Percentiles rank a stretch among this genome's conserved stretches.
phyloP scores from a whole-genome alignment of 2,113 vertebrate genomes.

The Mustela lutreola region DNA sequence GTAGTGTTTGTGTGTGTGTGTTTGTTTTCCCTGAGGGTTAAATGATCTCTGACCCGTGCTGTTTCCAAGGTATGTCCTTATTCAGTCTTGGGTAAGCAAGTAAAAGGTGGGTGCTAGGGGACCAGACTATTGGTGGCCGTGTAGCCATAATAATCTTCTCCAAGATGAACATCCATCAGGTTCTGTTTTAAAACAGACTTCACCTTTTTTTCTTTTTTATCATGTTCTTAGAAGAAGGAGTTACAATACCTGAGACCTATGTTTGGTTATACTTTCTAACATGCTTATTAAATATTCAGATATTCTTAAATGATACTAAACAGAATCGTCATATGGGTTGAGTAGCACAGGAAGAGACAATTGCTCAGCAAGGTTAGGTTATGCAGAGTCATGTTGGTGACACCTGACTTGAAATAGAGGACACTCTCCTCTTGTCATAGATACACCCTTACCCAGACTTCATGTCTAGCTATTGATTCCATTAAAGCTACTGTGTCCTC shows the following conservation, averaged over 20 bases:
- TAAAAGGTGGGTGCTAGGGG: not conserved
- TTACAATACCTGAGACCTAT: not conserved
- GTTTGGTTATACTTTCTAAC: not conserved
- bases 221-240: not conserved
- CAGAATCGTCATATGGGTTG: not conserved
- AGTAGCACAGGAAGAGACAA: not conserved
- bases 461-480: not conserved
- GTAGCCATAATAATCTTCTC: not conserved
- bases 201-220: not conserved
- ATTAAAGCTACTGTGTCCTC: not conserved
- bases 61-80: not conserved
- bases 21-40: not conserved
- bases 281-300: not conserved
- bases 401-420: not conserved
- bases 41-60: not conserved
- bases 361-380: not conserved
- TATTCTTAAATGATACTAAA: not conserved
- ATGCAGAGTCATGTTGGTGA: not conserved
- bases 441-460: not conserved
- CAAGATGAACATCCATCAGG: not conserved
- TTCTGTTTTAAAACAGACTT: not conserved
- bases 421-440: not conserved
- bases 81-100: not conserved
- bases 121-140: not conserved
- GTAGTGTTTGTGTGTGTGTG: not conserved